phyloP scores from a whole-genome alignment of 1,140 invertebrate genomes.

The Calephelis virginiensis region DNA sequence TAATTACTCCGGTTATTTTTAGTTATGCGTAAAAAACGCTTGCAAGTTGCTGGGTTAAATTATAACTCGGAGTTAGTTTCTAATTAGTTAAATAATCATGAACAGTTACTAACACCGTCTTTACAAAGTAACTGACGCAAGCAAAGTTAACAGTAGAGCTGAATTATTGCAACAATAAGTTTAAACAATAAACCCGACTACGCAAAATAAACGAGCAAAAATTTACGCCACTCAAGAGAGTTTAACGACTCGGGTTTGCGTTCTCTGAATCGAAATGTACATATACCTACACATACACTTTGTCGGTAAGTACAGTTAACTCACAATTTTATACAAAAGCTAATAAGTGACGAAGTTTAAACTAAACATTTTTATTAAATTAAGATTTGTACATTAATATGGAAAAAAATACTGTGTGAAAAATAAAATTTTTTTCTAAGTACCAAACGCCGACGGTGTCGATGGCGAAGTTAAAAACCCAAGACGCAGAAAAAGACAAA shows the following conservation, averaged over 20 bases:
- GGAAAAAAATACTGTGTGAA: no score
- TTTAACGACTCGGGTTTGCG: slow-evolving; percentile 39
- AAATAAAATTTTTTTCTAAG: no score
- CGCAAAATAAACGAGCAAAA: slow-evolving; percentile 33
- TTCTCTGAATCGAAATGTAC: slow-evolving; percentile 43
- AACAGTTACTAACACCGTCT: no score
- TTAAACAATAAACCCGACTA: slow-evolving; percentile 20
- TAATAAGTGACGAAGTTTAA: background rate
- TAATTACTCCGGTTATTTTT: no score
- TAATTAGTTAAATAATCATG: no score
- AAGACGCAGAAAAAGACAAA: no score
- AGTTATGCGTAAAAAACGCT: no score
- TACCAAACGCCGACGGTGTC: no score
- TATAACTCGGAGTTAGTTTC: no score
- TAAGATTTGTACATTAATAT: background rate
- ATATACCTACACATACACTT: slow-evolving; percentile 28
- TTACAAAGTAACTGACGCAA: background rate
- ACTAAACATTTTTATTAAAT: background rate
- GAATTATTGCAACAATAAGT: slow-evolving; percentile 21
- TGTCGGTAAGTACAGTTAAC: slow-evolving; percentile 39
- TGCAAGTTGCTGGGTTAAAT: no score
- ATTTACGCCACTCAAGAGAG: slow-evolving; percentile 31
- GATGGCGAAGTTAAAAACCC: no score
- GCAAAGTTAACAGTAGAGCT: background rate
- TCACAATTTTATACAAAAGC: background rate